phyloP scores from a whole-genome alignment of 2,888 invertebrate species.

The Caenorhabditis plicata region DNA sequence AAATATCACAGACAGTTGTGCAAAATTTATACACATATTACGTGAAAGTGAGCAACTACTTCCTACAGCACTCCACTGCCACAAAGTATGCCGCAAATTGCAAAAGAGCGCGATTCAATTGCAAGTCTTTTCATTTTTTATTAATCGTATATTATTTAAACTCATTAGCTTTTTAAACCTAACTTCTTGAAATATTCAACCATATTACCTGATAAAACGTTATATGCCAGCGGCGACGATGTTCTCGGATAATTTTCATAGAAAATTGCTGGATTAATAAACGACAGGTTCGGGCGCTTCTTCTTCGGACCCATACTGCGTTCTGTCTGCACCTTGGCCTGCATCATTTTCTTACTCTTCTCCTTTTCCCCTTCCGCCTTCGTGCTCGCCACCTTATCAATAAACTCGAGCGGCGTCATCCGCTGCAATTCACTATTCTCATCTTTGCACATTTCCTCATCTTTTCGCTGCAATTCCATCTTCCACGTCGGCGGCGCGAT shows the following conservation, averaged over 20 bases:
- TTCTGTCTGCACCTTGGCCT: neutral
- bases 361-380: neutral
- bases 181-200: too few species aligned
- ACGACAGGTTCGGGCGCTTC: constrained; percentile 24
- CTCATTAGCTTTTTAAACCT: too few species aligned
- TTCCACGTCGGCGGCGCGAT: constrained; percentile 26
- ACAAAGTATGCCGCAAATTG: too few species aligned
- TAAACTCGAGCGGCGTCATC: constrained; percentile 11
- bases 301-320: constrained; percentile 4
- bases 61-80: too few species aligned
- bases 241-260: constrained; percentile 31
- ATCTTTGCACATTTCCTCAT: neutral
- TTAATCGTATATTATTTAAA: too few species aligned
- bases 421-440: neutral
- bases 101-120: too few species aligned
- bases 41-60: too few species aligned
- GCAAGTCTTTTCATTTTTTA: too few species aligned
- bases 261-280: constrained; percentile 28
- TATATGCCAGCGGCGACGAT: constrained; percentile 17
- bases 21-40: too few species aligned
- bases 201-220: too few species aligned
- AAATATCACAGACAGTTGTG: too few species aligned
- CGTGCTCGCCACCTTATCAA: constrained; percentile 10
- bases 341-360: neutral
- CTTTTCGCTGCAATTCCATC: constrained; percentile 26